phyloP scores from a whole-genome alignment of 2,113 vertebrate genomes.

The Columba livia region DNA sequence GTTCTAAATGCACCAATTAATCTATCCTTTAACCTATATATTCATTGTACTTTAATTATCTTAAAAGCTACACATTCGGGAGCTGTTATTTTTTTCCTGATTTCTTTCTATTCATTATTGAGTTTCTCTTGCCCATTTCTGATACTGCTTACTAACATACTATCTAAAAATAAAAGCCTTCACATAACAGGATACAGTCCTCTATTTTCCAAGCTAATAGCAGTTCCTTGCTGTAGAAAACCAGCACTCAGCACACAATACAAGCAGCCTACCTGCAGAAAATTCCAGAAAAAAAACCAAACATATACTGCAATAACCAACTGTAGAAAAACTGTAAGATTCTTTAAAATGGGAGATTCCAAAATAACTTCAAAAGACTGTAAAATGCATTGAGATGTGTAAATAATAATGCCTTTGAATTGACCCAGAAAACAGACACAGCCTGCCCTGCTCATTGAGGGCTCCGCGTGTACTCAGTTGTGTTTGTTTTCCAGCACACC shows the following conservation, averaged over 20 bases:
- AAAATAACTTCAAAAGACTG: not conserved
- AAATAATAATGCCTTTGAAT: not conserved
- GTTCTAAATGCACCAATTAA: not conserved
- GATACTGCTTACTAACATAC: not conserved
- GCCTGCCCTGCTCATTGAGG: not conserved
- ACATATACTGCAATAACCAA: not conserved
- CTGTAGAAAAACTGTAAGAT: not conserved
- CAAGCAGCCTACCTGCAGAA: not conserved
- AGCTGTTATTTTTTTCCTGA: not conserved
- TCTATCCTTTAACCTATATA: not conserved
- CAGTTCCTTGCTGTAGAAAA: not conserved
- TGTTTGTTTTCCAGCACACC: not conserved
- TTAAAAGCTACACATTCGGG: not conserved
- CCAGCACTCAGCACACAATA: not conserved
- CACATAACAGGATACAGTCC: not conserved
- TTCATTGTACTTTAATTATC: not conserved
- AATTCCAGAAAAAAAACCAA: not conserved
- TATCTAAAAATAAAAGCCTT: not conserved
- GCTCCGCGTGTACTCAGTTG: not conserved
- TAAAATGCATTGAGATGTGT: not conserved
- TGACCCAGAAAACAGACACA: not conserved
- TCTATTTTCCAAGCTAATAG: not conserved
- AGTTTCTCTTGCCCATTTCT: not conserved
- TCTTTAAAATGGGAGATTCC: not conserved
- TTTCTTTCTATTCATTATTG: not conserved